Evolutionary conservation across 1,140 invertebrate genomes (phyloP).

Genomic region (Lordiphosa stackelbergi): DNA sequence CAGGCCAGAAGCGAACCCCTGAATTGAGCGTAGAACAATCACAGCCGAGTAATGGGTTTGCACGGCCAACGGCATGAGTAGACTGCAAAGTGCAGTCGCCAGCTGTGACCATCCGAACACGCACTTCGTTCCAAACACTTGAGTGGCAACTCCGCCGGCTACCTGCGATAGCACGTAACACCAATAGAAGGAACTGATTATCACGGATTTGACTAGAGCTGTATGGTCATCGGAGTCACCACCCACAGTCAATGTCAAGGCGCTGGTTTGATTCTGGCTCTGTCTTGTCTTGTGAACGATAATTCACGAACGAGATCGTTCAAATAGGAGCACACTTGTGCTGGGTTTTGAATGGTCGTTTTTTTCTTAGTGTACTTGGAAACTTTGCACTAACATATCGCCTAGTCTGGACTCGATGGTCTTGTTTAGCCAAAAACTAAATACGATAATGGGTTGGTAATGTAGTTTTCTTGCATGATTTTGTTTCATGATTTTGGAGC

Average conservation of each 20-base stretch:
- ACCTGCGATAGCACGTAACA: slow-evolving; percentile 85
- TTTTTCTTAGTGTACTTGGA: no score
- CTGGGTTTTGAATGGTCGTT: no score
- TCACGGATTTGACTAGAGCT: slow-evolving; percentile 80
- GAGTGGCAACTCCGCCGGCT: slow-evolving; percentile 85
- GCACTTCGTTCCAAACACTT: slow-evolving; percentile 87
- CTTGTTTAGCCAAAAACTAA: no score
- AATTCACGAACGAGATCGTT: no score
- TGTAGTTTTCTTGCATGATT: no score
- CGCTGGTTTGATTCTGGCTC: slow-evolving; percentile 15
- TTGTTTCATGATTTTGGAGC: no score
- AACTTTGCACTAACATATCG: no score
- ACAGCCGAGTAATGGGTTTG: slow-evolving; percentile 81
- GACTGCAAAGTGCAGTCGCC: slow-evolving; percentile 83
- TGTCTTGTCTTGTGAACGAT: no score
- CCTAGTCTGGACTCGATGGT: no score
- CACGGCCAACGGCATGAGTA: slow-evolving; percentile 82
- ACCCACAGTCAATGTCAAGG: slow-evolving; percentile 29
- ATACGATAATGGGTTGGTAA: no score
- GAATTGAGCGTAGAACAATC: slow-evolving; percentile 82
- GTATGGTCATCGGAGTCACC: slow-evolving; percentile 78
- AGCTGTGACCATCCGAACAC: slow-evolving; percentile 87
- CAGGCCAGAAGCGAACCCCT: slow-evolving; percentile 86
- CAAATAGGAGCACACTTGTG: no score
- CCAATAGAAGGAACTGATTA: slow-evolving; percentile 85